A percentile compares a stretch with the other conserved stretches of the same genome.
phyloP scores from a whole-genome alignment of 2,888 invertebrate genomes.

The Athrips mouffetella region DNA sequence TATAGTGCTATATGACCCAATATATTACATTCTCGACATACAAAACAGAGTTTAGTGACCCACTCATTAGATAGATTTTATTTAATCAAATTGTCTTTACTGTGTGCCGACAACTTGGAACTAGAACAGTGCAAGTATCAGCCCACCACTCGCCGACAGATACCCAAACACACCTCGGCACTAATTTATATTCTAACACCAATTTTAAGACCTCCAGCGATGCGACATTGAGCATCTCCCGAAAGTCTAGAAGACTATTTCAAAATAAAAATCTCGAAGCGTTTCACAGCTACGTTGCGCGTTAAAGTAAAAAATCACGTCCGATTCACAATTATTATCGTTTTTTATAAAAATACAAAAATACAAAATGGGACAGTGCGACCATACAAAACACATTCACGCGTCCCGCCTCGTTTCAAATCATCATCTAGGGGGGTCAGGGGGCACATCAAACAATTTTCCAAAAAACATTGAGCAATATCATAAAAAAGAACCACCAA shows the following conservation, averaged over 20 bases:
- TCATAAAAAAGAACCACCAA: constrained; percentile 56
- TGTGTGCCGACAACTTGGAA: constrained; percentile 13
- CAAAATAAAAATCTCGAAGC: constrained; percentile 38
- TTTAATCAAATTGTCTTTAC: no score
- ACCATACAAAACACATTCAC: constrained; percentile 59
- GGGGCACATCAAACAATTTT: constrained; percentile 58
- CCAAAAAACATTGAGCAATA: constrained; percentile 70
- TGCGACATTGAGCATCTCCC: constrained; percentile 26
- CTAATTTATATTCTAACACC: constrained; percentile 57
- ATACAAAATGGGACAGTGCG: constrained; percentile 78
- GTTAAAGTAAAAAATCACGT: constrained; percentile 68
- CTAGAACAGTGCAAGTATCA: constrained; percentile 38
- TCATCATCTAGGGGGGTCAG: constrained; percentile 56
- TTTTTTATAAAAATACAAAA: constrained; percentile 78
- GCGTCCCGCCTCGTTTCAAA: constrained; percentile 52
- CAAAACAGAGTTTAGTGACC: no score
- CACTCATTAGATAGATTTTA: no score
- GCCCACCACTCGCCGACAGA: constrained; percentile 53
- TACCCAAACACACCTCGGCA: constrained; percentile 70
- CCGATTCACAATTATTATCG: constrained; percentile 70
- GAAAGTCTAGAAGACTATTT: constrained; percentile 35
- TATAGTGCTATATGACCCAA: no score
- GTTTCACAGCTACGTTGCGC: constrained; percentile 56
- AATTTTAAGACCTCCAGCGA: constrained; percentile 52
- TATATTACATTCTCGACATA: no score